Conservation (phyloP, 2,888 invertebrate genomes). For the Rhodophaea formosa region DNA sequence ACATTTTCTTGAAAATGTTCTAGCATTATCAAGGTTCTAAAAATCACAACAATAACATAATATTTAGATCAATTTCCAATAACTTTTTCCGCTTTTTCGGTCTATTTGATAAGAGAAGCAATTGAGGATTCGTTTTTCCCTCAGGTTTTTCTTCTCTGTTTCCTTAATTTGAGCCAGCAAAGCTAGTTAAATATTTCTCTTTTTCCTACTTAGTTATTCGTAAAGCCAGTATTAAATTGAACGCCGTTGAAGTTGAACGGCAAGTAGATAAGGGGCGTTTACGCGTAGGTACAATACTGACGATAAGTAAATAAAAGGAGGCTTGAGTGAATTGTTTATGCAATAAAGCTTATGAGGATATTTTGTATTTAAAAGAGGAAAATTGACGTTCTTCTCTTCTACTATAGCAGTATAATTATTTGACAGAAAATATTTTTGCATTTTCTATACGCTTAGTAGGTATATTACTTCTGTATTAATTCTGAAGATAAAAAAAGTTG, state of each 20-base stretch:
- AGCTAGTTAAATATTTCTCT: slow-evolving; percentile 47
- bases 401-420: no score
- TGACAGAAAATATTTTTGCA: no score
- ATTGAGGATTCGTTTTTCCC: no score
- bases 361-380: neutral
- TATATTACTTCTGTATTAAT: no score
- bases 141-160: neutral
- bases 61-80: no score
- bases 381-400: neutral
- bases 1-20: no score
- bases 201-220: slow-evolving; percentile 41
- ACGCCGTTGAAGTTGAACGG: slow-evolving; percentile 37
- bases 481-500: no score
- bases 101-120: no score
- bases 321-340: neutral
- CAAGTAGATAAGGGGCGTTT: slow-evolving; percentile 23
- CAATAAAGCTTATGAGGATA: neutral
- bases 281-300: neutral
- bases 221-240: slow-evolving; percentile 34
- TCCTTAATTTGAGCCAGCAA: slow-evolving; percentile 30
- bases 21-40: no score
- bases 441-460: no score
- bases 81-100: no score
- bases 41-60: no score
- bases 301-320: neutral